Base-by-base conservation (phyloP, 2,797 vertebrate species). In the Clamator glandarius region DNA sequence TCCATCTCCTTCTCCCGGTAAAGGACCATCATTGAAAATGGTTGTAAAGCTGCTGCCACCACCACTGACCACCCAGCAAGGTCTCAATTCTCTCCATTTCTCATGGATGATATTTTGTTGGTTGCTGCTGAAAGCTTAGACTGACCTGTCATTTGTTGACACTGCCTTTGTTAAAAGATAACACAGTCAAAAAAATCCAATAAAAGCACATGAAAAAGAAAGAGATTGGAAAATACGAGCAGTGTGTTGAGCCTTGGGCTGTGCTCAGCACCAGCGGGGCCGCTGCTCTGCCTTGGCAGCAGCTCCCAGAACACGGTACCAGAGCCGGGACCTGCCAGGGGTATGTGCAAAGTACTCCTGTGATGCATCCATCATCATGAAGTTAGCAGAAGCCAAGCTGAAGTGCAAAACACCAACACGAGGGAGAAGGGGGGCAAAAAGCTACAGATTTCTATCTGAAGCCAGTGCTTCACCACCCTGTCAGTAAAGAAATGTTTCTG, bases 211-310 rank as follows among this genome's bases (percentile, higher is more conserved):
- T 4, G 6, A 44, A 72, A 50, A 62, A 19, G 36, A 20, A 59
- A 74, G 61, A 41, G 19, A 12, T 4, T 26, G 16, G 58, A 55
- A 46, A 68, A n/a, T 17, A 26, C 0, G 1, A 36, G 41, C n/a
- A 28, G 39, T 0, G 13, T 0, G 2, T 8, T 33, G 61, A 62
- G 14, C 17, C 24, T 21, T 2, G 54, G 77, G 33, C 48, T 36
- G 46, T 33, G 76, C 46, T 55, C 41, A 3, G 29, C 25, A 26
- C 31, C 73, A 15, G 31, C 64, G 4, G 1, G 48, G 46, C 66
- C 50, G 41, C n/a, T n/a, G n/a, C n/a, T n/a, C n/a, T n/a, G n/a
- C n/a, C n/a, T n/a, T n/a, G n/a, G n/a, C n/a, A n/a, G n/a, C 42
- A 64, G 39, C 78, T 69, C 52, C 55, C 46, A 8, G 3, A 8